These are phyloP conservation scores for Carollia perspicillata DNA, from an alignment of 2,113 vertebrate genomes.

Conservation along the genomic window DNA sequence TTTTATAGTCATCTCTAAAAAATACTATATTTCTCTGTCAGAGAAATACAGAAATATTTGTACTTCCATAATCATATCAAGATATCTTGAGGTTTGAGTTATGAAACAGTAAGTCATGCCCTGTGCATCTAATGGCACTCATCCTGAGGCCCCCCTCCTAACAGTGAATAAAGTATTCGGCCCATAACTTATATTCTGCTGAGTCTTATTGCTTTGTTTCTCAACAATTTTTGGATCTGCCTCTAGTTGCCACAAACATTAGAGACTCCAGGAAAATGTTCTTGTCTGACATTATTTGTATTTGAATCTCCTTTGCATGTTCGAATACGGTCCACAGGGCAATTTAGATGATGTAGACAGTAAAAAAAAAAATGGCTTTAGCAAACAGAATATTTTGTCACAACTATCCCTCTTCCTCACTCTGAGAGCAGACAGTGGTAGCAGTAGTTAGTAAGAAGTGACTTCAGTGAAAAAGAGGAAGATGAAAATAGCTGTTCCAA, in stretches of 20 bases:
- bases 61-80: neutral
- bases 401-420: neutral
- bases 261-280: conserved; percentile 12
- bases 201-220: conserved; percentile 39
- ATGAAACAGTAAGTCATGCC: conserved; percentile 15
- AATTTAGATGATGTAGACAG: neutral
- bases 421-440: neutral
- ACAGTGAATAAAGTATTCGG: neutral
- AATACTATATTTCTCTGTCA: neutral
- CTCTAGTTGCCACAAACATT: neutral
- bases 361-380: neutral
- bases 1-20: neutral
- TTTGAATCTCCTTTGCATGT: neutral
- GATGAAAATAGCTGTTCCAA: conserved; percentile 45
- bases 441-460: conserved; percentile 58
- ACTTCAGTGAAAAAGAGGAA: conserved; percentile 47
- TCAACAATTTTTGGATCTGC: neutral
- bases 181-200: conserved; percentile 21
- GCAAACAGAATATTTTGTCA: conserved; percentile 36
- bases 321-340: conserved; percentile 46
- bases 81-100: conserved; percentile 39
- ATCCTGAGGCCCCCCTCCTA: neutral
- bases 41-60: neutral
- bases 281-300: neutral
- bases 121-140: neutral